Evolutionary conservation across 2,797 vertebrate genomes (phyloP), one percentile per base, ranked within the genome.

Genomic region (Pangasius krempfi): DNA sequence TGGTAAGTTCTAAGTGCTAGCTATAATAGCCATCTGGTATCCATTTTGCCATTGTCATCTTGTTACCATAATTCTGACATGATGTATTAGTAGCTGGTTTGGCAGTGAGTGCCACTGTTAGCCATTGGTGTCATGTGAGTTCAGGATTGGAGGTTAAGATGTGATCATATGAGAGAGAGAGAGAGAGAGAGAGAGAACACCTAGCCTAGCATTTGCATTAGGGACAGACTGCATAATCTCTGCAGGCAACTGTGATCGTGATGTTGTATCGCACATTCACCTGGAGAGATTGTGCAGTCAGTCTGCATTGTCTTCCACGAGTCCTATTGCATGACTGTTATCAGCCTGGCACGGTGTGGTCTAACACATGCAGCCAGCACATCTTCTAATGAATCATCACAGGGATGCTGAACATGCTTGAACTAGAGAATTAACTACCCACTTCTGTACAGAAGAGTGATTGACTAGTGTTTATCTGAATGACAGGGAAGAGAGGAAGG

Each of bases 221-320:
- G 30, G 64, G 91, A 87, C 94, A 93, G 97, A 97, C 95, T 97
- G 93, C 93, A 94, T 97, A 98, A 98, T 98, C 97, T 98, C 97
- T 97, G 96, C 96, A 97, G 97, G 97, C 96, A 97, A 97, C 96
- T 97, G 97, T 97, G 97, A 96, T 93, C 3, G 94, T 96, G 90
- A 87, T 90, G 89, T 91, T 91, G 82, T 70, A 88, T 95, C 96
- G 96, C 96, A 97, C 97, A 97, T 92, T 97, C 95, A 96, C 95
- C 95, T 89, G 95, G 92, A 97, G 96, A 97, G 97, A 95, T 97
- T 96, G 95, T 94, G 93, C 93, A 94, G 96, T 97, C 95, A 3
- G 85, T 89, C 81, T 84, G 47, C 52, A 30, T 60, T 66, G 37
- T 85, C 86, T 79, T 68, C 27, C 44, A 56, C 50, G 22, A 27